Conservation (phyloP, 2,888 invertebrate species). For the Acronicta alni region DNA sequence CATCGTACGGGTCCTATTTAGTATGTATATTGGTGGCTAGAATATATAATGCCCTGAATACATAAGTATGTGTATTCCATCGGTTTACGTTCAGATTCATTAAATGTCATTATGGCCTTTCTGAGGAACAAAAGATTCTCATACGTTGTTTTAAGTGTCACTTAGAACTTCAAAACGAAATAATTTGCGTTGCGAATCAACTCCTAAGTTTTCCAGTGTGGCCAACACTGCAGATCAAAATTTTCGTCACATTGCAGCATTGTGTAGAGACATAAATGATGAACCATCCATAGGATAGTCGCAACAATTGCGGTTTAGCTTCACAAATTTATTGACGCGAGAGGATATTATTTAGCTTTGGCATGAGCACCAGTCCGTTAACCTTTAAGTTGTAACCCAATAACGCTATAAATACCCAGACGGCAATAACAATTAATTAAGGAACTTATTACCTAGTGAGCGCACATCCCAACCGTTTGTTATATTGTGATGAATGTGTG, state of each 20-base stretch:
- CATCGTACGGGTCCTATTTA: too few species aligned
- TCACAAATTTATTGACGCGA: not conserved
- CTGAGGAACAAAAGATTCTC: too few species aligned
- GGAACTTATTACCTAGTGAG: slow-evolving; percentile 70
- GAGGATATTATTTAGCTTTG: not conserved
- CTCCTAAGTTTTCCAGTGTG: too few species aligned
- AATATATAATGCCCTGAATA: too few species aligned
- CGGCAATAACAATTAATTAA: slow-evolving; percentile 80
- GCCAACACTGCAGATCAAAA: too few species aligned
- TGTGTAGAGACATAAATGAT: not conserved
- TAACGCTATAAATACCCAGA: slow-evolving; percentile 61
- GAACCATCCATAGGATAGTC: not conserved
- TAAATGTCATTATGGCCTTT: too few species aligned
- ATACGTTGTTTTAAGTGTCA: too few species aligned
- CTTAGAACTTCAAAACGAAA: too few species aligned
- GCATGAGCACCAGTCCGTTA: slow-evolving; percentile 20
- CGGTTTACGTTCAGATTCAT: too few species aligned
- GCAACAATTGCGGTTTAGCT: not conserved
- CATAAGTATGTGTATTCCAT: too few species aligned
- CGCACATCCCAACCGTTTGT: slow-evolving; percentile 61
- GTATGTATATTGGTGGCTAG: too few species aligned
- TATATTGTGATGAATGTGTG: slow-evolving; percentile 63
- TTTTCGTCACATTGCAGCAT: not conserved
- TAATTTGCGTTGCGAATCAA: too few species aligned
- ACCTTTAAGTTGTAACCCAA: slow-evolving; percentile 55